Evolutionary conservation across 2,797 vertebrate species (phyloP).

Genomic region (Helarctos malayanus): DNA sequence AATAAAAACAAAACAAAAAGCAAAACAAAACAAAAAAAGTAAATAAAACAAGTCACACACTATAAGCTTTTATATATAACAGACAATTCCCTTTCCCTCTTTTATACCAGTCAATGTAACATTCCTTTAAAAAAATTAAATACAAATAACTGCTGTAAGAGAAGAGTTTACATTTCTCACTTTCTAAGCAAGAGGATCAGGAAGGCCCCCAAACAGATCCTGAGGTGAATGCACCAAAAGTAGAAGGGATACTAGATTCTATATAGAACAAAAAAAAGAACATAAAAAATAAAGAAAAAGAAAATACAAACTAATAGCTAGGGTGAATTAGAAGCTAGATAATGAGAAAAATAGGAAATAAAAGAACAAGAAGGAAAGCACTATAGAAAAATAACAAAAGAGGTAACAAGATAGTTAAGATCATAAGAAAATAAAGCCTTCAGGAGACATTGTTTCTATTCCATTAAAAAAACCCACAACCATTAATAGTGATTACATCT

Average conservation of each 20-base stretch:
- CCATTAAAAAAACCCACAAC: not conserved
- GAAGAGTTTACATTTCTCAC: not conserved
- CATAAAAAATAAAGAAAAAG: constrained; percentile 11
- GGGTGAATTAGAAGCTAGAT: constrained; percentile 43
- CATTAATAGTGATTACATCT: constrained; percentile 5
- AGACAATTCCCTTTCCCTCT: constrained; percentile 37
- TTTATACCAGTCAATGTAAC: not conserved
- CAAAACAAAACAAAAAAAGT: not conserved
- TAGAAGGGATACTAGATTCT: not conserved
- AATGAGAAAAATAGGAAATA: not conserved
- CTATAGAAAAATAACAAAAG: constrained; percentile 37
- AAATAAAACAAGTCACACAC: constrained; percentile 68
- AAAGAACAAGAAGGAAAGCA: constrained; percentile 17
- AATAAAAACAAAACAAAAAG: constrained; percentile 62
- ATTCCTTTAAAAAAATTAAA: constrained; percentile 47
- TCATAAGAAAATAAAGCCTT: constrained; percentile 56
- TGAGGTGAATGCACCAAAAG: not conserved
- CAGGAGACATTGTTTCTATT: not conserved
- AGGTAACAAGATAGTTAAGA: not conserved
- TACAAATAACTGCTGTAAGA: not conserved
- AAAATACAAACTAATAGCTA: constrained; percentile 20
- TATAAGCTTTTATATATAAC: not conserved
- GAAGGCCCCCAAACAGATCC: constrained; percentile 28
- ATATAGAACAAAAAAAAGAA: not conserved
- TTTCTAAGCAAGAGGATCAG: constrained; percentile 26